Evolutionary conservation across 2,888 invertebrate genomes (phyloP).

Genomic region (Thereva nobilitata): DNA sequence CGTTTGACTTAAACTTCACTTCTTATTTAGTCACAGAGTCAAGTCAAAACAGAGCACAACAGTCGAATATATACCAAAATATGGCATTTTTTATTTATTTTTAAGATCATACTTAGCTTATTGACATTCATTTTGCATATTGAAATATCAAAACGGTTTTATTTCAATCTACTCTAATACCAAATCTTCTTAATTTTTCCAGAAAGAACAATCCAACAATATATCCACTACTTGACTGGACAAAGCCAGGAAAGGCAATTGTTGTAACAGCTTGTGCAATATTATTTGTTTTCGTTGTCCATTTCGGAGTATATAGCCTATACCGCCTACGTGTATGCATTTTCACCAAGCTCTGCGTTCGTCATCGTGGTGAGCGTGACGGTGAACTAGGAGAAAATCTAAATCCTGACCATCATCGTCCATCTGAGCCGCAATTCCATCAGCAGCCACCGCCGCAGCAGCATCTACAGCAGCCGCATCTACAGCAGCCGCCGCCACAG

Average conservation of each 20-base stretch:
- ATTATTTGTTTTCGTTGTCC: conserved; percentile 64
- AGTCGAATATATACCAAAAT: too few species aligned
- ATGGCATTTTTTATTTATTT: too few species aligned
- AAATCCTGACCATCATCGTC: conserved; percentile 46
- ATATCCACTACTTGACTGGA: conserved; percentile 80
- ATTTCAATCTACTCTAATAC: background rate
- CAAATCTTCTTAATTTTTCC: background rate
- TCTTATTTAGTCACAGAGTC: too few species aligned
- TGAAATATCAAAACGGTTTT: too few species aligned
- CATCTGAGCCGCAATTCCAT: conserved; percentile 42
- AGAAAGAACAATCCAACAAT: conserved; percentile 69
- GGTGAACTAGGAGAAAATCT: conserved; percentile 56
- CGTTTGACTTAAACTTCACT: too few species aligned
- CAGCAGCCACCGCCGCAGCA: conserved; percentile 37
- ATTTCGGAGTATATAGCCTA: conserved; percentile 63
- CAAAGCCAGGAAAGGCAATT: conserved; percentile 64
- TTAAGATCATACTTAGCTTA: too few species aligned
- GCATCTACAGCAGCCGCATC: conserved; percentile 40
- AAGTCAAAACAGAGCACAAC: too few species aligned
- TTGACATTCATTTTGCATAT: too few species aligned
- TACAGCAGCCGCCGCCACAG: conserved; percentile 38
- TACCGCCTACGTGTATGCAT: conserved; percentile 60
- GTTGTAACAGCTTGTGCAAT: conserved; percentile 65
- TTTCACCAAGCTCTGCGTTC: conserved; percentile 57
- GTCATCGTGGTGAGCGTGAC: conserved; percentile 51